phyloP scores from a whole-genome alignment of 2,113 vertebrate species.

The Arothron firmamentum region DNA sequence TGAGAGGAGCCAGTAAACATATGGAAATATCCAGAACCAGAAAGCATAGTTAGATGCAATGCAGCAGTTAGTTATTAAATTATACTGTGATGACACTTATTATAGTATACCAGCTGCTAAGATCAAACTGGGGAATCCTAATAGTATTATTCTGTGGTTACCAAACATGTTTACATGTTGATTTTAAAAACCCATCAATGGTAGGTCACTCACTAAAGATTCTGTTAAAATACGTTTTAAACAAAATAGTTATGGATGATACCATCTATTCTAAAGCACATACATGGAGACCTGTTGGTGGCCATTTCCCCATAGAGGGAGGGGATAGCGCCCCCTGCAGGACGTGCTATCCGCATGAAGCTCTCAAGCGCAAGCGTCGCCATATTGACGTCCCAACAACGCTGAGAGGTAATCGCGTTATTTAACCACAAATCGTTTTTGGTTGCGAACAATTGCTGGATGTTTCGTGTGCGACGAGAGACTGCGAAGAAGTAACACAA shows the following conservation, averaged over 20 bases:
- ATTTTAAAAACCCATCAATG: too few relatives aligned
- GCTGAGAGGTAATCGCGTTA: conserved; percentile 71
- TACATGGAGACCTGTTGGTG: conserved; percentile 49
- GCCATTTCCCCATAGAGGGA: conserved; percentile 18
- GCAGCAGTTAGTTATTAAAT: neutral
- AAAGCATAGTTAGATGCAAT: neutral
- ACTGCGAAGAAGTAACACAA: conserved; percentile 3
- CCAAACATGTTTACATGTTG: too few relatives aligned
- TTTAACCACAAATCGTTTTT: conserved; percentile 54
- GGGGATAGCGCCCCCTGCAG: conserved; percentile 65
- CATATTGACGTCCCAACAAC: conserved; percentile 75
- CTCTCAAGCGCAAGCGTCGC: conserved; percentile 71
- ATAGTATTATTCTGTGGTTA: too few relatives aligned
- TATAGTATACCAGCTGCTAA: neutral
- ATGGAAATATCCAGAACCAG: conserved; percentile 10
- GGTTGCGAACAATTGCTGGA: conserved; percentile 2
- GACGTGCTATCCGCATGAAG: conserved; percentile 60
- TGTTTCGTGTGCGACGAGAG: conserved; percentile 1
- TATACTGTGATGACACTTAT: neutral
- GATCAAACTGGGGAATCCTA: neutral
- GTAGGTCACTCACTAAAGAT: too few relatives aligned
- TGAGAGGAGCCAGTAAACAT: neutral
- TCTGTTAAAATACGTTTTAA: too few relatives aligned
- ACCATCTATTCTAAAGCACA: too few relatives aligned
- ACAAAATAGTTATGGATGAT: too few relatives aligned